Conservation (phyloP, 2,888 invertebrate species). For the Agonopterix subpropinquella region DNA sequence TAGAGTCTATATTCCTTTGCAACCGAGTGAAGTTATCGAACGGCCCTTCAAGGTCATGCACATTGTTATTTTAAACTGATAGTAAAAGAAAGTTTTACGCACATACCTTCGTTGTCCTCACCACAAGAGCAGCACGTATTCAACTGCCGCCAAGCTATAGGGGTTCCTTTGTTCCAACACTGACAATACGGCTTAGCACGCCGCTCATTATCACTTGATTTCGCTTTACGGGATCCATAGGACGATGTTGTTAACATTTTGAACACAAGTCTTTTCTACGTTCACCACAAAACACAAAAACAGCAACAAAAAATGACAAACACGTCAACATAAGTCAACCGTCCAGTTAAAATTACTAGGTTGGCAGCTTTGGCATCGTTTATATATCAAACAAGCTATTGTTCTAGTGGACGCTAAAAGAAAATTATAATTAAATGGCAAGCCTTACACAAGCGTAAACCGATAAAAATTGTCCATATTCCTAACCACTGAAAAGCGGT, state of each 20-base stretch:
- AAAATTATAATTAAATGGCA: too few species aligned
- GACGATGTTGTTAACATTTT: constrained; percentile 14
- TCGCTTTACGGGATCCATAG: constrained; percentile 8
- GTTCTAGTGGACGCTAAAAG: too few species aligned
- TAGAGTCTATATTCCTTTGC: too few species aligned
- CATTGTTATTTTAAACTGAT: too few species aligned
- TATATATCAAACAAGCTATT: too few species aligned
- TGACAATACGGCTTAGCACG: constrained; percentile 50
- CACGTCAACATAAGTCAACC: neutral
- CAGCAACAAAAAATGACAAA: neutral
- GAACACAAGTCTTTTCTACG: neutral
- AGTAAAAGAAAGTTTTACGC: neutral
- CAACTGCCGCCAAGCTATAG: constrained; percentile 38
- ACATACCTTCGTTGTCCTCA: constrained; percentile 61
- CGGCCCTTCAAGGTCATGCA: too few species aligned
- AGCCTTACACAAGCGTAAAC: too few species aligned
- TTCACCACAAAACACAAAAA: constrained; percentile 3
- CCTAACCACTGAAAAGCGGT: too few species aligned
- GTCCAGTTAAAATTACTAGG: neutral
- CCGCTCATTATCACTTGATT: constrained; percentile 14
- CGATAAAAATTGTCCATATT: too few species aligned
- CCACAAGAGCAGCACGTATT: constrained; percentile 73
- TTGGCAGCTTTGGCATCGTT: neutral
- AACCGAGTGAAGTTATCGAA: too few species aligned
- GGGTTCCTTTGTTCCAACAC: constrained; percentile 42